Conservation (phyloP, 2,113 vertebrate genomes). For the Engystomops pustulosus region DNA sequence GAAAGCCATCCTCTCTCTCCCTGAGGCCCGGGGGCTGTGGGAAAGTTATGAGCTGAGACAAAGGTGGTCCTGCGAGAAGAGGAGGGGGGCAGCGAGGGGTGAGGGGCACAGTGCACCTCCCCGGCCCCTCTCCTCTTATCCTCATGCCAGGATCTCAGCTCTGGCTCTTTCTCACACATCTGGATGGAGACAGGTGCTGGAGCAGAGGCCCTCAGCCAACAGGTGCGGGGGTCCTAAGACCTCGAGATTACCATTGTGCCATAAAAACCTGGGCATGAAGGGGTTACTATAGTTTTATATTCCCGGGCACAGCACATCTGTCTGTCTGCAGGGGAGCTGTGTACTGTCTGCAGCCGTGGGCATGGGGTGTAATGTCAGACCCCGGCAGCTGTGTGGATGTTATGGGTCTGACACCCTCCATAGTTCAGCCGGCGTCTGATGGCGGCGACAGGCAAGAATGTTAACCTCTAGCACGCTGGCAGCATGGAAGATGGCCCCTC, state of each 20-base stretch:
- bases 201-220: neutral
- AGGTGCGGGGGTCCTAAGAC: slow-evolving; percentile 5
- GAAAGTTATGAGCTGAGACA: slow-evolving; percentile 61
- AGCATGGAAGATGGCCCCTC: neutral
- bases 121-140: neutral
- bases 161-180: neutral
- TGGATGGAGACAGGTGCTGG: slow-evolving; percentile 37
- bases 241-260: neutral
- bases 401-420: slow-evolving; percentile 5
- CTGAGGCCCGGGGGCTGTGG: slow-evolving; percentile 60
- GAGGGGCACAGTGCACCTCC: slow-evolving; percentile 8
- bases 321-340: slow-evolving; percentile 36
- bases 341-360: neutral
- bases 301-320: slow-evolving; percentile 25
- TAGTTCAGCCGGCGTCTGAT: slow-evolving; percentile 9
- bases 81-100: slow-evolving; percentile 28
- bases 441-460: neutral
- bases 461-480: neutral
- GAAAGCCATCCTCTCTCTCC: slow-evolving; percentile 57
- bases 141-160: neutral
- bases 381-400: slow-evolving; percentile 38
- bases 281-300: slow-evolving; percentile 26
- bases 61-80: neutral
- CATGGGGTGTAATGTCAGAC: slow-evolving; percentile 30
- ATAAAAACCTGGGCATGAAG: neutral